Base-by-base conservation (phyloP, 1,140 invertebrate species). In the Oscheius sp. region DNA sequence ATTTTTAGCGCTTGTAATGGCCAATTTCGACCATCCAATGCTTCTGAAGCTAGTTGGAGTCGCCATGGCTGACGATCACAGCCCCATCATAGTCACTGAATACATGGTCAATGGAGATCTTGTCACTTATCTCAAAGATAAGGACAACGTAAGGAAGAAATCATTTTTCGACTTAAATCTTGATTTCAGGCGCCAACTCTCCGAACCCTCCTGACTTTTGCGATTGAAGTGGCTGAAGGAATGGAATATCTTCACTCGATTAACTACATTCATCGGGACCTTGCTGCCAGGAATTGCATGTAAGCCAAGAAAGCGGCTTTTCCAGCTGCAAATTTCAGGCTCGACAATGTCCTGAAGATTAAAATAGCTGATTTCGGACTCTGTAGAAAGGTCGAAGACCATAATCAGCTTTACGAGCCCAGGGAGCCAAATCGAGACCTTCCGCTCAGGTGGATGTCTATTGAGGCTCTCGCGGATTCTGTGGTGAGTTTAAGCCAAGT, bases 301-400 rank as follows among this genome's bases (percentile, higher is more conserved):
- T 70, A 2, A 82, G 83, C 85, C 10, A 77, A 85, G 26, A 98
- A 97, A 23, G 32, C 31, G 2, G n/a, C 29, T 7, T 59, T 26
- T 68, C 18, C 7, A 26, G 1, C 7, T n/a, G 1, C 10, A 0
- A 23, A 26, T 32, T 52, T 32, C 59, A 71, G 69, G 20, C 23
- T 71, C 18, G 69, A 71, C 29, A 35, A 62, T 10, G 23, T 18
- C 18, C 61, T 36, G 4, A 38, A 31, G 23, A 58, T 75, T 15
- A 65, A 78, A 87, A 97, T 99, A 79, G 94, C 94, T 0, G 95
- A 97, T 85, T 99, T 99, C 86, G 95, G 95, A 2, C 87, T 98
- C 20, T 94, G 95, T 0, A 88, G 95, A 78, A 93, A 93, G 80
- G 90, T 91, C 68, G 90, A 93, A n/a, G 32, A 20, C 1, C 59